Evolutionary conservation across 2,888 invertebrate genomes (phyloP).

Genomic region (Sinohyriopsis cumingii): DNA sequence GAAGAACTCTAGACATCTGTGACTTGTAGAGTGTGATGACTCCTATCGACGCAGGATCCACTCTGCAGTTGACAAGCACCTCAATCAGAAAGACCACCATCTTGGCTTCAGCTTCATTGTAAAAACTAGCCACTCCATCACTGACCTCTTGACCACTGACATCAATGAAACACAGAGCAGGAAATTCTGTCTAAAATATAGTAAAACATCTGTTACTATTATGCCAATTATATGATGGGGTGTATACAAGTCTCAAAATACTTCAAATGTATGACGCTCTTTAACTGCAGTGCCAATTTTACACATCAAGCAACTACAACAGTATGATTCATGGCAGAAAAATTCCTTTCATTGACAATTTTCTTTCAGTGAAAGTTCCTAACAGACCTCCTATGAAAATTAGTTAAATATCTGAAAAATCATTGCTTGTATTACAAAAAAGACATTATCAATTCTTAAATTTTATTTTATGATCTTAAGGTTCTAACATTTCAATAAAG

Average conservation of each 20-base stretch:
- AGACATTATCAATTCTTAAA: too few relatives aligned
- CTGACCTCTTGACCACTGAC: constrained; percentile 47
- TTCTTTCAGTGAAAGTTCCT: too few relatives aligned
- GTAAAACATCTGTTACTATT: background rate
- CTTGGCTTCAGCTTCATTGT: constrained; percentile 57
- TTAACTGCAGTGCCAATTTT: background rate
- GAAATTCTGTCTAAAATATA: constrained; percentile 43
- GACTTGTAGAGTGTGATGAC: constrained; percentile 64
- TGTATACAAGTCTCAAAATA: background rate
- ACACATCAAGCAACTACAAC: too few relatives aligned
- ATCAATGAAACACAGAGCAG: constrained; percentile 60
- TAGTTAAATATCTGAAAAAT: too few relatives aligned
- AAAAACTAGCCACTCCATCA: constrained; percentile 54
- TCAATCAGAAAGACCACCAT: constrained; percentile 56
- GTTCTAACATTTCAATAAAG: too few relatives aligned
- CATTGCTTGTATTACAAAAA: too few relatives aligned
- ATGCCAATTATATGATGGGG: background rate
- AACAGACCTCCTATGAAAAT: too few relatives aligned
- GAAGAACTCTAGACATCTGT: constrained; percentile 51
- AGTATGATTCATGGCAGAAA: too few relatives aligned
- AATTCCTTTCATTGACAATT: too few relatives aligned
- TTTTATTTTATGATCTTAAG: too few relatives aligned
- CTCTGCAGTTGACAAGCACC: constrained; percentile 37
- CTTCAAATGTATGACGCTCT: background rate
- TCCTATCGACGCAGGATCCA: constrained; percentile 54